Evolutionary conservation across 2,888 invertebrate species (phyloP), one percentile per base, ranked within the genome.

Genomic region (Timema podura): DNA sequence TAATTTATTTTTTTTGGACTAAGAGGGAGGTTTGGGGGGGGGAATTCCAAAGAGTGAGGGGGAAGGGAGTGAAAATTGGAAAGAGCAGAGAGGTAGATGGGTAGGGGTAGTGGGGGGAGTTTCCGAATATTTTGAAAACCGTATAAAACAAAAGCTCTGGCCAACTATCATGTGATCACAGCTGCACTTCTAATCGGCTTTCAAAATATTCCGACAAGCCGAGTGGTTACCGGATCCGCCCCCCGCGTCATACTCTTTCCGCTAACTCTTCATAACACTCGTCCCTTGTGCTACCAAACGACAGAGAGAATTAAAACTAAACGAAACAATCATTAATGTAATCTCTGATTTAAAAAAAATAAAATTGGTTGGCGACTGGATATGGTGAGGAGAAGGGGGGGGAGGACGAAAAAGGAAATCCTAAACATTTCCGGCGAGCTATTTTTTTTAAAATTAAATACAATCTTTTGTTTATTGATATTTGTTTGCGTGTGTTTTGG

Each of bases 111-210:
- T 0, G 16, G 13, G 44, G 16, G n/a, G 61, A 13, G 61, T 61
- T 61, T 61, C 45, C 44, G 61, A 61, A 61, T 61, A 61, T 61
- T 61, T 61, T 61, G 61, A 61, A 61, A 61, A 61, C 61, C 61
- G 61, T 44, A 61, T 61, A 61, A 61, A 61, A 61, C 61, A 61
- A 61, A 61, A 61, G 61, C 61, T 44, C 61, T 45, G 61, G 30
- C 45, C 61, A 61, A 61, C 61, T 70, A 68, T 70, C 68, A 48
- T 70, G 68, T 68, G 70, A 70, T 70, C 70, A 70, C 70, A 68
- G 68, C 67, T 64, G 54, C 64, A 65, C 64, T 70, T 68, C 68
- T 70, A 70, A 70, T 70, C 68, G 68, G 68, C 48, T 70, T 70
- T 68, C 65, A 68, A 70, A 70, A 70, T 70, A 68, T 70, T 64